Percentiles rank a stretch among this genome's conserved stretches.
phyloP scores from a whole-genome alignment of 2,797 vertebrate genomes.

The Parauchenoglanis punctatus region DNA sequence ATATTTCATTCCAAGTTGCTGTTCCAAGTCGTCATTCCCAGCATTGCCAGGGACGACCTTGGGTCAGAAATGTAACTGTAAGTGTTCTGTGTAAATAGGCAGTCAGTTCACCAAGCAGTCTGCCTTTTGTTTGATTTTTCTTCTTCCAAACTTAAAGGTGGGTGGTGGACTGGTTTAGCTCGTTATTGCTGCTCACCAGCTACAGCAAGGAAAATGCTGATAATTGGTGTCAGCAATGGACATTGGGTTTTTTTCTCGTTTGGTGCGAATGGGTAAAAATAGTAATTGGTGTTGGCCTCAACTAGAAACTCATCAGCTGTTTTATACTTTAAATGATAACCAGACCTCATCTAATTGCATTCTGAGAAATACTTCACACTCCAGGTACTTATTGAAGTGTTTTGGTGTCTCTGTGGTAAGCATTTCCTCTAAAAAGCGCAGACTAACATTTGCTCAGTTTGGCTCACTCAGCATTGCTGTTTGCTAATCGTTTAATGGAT shows the following conservation, averaged over 20 bases:
- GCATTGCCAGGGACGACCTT: conserved; percentile 14
- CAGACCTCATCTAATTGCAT: not conserved
- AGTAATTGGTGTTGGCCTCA: not conserved
- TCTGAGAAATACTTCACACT: not conserved
- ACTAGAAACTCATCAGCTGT: not conserved
- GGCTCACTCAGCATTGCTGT: not conserved
- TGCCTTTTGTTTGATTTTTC: not conserved
- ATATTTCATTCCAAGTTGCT: not conserved
- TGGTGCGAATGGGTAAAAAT: not conserved
- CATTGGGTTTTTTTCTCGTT: not conserved
- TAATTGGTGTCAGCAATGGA: not conserved
- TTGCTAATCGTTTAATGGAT: not conserved
- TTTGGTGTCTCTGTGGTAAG: not conserved
- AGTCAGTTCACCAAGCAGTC: not conserved
- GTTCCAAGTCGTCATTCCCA: conserved; percentile 33
- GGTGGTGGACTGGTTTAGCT: conserved; percentile 1
- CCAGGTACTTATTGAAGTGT: not conserved
- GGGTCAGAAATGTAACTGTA: not conserved
- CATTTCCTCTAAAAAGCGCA: not conserved
- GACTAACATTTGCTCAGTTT: not conserved
- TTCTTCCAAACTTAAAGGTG: not conserved
- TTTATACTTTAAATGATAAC: not conserved
- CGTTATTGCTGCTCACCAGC: not conserved
- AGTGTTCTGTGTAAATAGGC: conserved; percentile 19
- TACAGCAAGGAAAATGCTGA: not conserved